These are phyloP conservation scores for Drymodes brunneopygia DNA, from an alignment of 2,113 vertebrate genomes.

Conservation along the genomic window DNA sequence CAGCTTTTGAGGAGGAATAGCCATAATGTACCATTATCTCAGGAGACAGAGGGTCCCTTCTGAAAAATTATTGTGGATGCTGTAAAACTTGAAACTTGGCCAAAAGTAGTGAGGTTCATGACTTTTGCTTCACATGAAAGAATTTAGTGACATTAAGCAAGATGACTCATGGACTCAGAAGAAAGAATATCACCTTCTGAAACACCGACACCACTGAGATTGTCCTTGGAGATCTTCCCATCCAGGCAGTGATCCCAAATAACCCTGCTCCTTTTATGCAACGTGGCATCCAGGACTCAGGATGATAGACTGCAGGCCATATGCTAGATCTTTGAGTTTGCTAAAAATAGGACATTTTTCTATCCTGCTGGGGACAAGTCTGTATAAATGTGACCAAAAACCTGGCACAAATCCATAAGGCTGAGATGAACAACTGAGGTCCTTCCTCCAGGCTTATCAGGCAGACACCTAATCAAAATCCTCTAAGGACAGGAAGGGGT, in stretches of 20 bases:
- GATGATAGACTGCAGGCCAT: conserved; percentile 45
- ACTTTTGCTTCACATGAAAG: neutral
- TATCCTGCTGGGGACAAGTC: neutral
- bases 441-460: conserved; percentile 17
- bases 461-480: neutral
- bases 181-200: neutral
- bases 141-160: conserved; percentile 4
- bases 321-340: conserved; percentile 5
- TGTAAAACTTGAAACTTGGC: neutral
- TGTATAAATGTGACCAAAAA: conserved; percentile 35
- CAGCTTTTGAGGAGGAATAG: neutral
- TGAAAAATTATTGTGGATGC: neutral
- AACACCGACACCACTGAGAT: neutral
- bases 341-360: conserved; percentile 38
- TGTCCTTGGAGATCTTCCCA: conserved; percentile 39
- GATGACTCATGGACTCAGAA: neutral
- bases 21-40: neutral
- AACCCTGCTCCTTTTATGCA: conserved; percentile 17
- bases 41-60: neutral
- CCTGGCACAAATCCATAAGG: conserved; percentile 37
- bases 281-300: neutral
- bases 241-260: conserved; percentile 17
- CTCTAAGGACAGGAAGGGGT: neutral
- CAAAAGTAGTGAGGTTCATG: neutral
- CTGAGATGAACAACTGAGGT: conserved; percentile 16